Conservation (phyloP, 2,113 vertebrate species). For the Zosterops hypoxanthus region DNA sequence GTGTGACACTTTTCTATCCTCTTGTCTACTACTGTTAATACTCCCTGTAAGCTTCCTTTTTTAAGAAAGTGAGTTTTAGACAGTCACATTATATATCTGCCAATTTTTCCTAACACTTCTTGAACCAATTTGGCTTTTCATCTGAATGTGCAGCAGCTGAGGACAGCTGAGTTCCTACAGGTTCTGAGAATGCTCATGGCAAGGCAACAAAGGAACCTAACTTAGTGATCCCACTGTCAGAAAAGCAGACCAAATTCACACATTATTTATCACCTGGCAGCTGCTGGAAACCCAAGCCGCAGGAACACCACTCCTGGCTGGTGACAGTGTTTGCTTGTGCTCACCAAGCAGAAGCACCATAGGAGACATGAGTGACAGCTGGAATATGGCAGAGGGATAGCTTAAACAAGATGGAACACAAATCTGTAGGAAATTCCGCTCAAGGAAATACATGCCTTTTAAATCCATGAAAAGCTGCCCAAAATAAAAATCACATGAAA, state of each 20-base stretch:
- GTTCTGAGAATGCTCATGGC: not conserved
- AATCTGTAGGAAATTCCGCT: not conserved
- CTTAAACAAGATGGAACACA: not conserved
- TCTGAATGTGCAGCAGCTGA: not conserved
- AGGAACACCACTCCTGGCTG: not conserved
- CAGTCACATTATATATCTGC: not conserved
- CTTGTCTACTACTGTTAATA: not conserved
- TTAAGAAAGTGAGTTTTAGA: not conserved
- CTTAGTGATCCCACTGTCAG: not conserved
- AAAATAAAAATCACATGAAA: not conserved
- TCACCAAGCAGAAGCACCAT: not conserved
- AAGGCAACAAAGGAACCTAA: not conserved
- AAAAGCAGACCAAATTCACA: no score
- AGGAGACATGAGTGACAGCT: not conserved
- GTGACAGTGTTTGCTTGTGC: not conserved
- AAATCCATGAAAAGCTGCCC: not conserved
- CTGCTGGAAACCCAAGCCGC: not conserved
- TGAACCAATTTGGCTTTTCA: not conserved
- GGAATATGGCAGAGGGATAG: not conserved
- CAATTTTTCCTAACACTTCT: not conserved
- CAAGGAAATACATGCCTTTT: not conserved
- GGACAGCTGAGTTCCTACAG: accelerated
- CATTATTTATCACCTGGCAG: not conserved
- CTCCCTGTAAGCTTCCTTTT: not conserved
- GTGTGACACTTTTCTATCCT: not conserved